Evolutionary conservation across 2,797 vertebrate genomes (phyloP).

Genomic region (Gobio occitaniae): DNA sequence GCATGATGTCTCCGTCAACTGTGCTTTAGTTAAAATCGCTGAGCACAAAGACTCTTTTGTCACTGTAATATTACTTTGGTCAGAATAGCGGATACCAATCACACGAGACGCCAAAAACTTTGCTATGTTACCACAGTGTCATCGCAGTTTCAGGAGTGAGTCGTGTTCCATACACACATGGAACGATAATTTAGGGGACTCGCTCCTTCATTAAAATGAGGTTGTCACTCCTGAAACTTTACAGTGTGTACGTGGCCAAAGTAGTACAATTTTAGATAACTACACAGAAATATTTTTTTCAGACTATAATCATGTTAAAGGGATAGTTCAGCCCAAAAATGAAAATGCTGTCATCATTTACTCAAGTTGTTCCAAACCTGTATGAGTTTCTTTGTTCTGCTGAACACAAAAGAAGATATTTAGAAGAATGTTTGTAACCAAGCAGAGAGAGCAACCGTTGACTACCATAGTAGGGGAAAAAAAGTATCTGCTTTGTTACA

Average conservation of each 20-base stretch:
- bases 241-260: background rate
- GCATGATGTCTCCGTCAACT: background rate
- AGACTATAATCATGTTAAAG: background rate
- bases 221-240: background rate
- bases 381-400: too few relatives aligned
- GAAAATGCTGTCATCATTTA: too few relatives aligned
- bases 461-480: too few relatives aligned
- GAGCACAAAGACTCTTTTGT: background rate
- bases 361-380: too few relatives aligned
- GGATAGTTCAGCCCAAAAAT: too few relatives aligned
- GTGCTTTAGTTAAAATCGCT: background rate
- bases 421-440: too few relatives aligned
- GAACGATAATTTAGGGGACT: background rate
- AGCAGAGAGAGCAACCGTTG: too few relatives aligned
- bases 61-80: background rate
- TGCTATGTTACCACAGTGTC: background rate
- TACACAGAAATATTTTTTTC: background rate
- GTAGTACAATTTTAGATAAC: too few relatives aligned
- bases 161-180: background rate
- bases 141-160: background rate
- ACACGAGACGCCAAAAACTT: background rate
- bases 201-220: background rate
- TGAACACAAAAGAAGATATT: too few relatives aligned
- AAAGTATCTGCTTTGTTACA: too few relatives aligned
- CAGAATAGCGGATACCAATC: background rate